phyloP scores from a whole-genome alignment of 2,888 invertebrate species.

The Cerceris ruficornis region DNA sequence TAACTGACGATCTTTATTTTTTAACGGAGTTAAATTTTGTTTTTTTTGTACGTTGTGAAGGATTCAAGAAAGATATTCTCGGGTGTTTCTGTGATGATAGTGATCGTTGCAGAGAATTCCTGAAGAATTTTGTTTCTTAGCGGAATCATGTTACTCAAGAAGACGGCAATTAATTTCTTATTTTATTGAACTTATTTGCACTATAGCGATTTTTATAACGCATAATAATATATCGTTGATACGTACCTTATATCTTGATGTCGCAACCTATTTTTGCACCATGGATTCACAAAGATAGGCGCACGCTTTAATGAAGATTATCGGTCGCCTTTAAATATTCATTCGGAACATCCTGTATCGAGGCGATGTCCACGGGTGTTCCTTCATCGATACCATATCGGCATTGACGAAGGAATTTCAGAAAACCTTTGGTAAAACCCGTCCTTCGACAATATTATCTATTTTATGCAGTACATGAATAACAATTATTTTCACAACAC shows the following conservation, averaged over 20 bases:
- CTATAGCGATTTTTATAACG: constrained; percentile 42
- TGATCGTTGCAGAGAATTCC: background rate
- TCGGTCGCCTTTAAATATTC: constrained; percentile 25
- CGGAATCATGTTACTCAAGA: constrained; percentile 47
- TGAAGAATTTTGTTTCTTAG: constrained; percentile 12
- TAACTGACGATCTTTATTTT: background rate
- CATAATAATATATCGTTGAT: constrained; percentile 51
- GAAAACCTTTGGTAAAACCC: constrained; percentile 29
- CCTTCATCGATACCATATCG: constrained; percentile 2
- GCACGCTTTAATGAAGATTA: constrained; percentile 43
- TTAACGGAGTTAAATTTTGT: background rate
- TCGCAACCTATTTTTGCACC: constrained; percentile 44
- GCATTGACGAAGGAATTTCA: background rate
- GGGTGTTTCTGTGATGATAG: background rate
- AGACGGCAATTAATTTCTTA: constrained; percentile 45
- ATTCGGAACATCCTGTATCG: background rate
- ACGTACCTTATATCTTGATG: constrained; percentile 39
- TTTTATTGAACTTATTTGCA: constrained; percentile 48
- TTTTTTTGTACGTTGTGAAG: background rate
- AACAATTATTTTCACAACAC: background rate
- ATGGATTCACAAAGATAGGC: constrained; percentile 29
- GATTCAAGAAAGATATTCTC: background rate
- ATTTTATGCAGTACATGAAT: constrained; percentile 15
- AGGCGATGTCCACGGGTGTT: constrained; percentile 18
- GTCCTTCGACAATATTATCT: constrained; percentile 61